A percentile compares a stretch with the other conserved stretches of the same genome.
These are phyloP conservation scores for Saxidomus purpurata DNA, from an alignment of 1,140 invertebrate genomes.

Conservation along the genomic window DNA sequence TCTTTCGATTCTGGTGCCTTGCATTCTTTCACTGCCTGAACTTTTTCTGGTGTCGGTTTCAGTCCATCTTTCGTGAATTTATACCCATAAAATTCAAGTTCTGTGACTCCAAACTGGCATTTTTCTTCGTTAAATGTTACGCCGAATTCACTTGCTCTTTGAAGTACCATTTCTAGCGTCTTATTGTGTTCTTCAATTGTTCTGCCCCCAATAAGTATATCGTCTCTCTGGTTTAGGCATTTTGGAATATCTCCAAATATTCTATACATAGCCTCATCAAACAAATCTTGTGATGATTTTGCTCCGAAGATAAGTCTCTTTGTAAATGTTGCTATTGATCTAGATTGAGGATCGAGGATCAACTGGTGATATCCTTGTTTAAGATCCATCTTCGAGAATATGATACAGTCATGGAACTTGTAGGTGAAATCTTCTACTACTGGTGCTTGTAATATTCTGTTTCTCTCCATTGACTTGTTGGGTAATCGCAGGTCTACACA, in stretches of 20 bases:
- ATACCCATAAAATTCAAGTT: constrained; percentile 72
- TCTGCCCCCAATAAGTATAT: constrained; percentile 38
- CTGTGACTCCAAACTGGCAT: constrained; percentile 66
- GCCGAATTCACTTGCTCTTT: constrained; percentile 63
- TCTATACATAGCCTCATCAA: constrained; percentile 65
- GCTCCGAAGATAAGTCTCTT: constrained; percentile 55
- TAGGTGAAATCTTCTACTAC: constrained; percentile 57
- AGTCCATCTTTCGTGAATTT: constrained; percentile 70
- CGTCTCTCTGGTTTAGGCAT: constrained; percentile 66
- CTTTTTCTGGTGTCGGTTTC: constrained; percentile 70
- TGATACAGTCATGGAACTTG: constrained; percentile 55
- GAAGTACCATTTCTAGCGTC: constrained; percentile 62
- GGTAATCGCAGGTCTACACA: constrained; percentile 56
- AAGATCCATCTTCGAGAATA: constrained; percentile 50
- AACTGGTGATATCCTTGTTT: constrained; percentile 30
- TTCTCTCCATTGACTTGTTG: constrained; percentile 56
- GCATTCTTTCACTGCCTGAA: constrained; percentile 68
- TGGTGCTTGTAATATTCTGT: constrained; percentile 42
- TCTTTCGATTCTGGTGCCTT: constrained; percentile 67
- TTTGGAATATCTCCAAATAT: constrained; percentile 66
- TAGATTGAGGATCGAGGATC: constrained; percentile 27
- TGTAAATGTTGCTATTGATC: constrained; percentile 41
- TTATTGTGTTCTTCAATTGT: constrained; percentile 69
- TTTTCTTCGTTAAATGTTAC: constrained; percentile 72
- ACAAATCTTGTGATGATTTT: constrained; percentile 61